Evolutionary conservation across 2,797 vertebrate species (phyloP).

Genomic region (Loris lydekkerianus): DNA sequence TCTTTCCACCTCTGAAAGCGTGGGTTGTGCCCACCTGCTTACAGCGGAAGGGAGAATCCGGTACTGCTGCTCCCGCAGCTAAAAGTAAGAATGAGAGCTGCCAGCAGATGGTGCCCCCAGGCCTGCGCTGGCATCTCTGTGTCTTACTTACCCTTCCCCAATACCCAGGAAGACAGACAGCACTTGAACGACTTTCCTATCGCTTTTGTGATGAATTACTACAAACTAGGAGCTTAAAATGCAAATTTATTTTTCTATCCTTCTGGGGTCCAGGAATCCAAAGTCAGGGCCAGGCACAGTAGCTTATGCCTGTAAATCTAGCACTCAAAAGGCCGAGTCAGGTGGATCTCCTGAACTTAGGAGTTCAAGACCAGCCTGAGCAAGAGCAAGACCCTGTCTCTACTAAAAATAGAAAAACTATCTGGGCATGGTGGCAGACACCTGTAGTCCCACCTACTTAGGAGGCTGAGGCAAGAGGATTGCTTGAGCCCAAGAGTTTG

Average conservation of each 20-base stretch:
- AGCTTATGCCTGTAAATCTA: too few species aligned
- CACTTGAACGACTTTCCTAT: neutral
- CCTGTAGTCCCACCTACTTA: too few species aligned
- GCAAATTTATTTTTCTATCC: neutral
- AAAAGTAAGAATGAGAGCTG: too few species aligned
- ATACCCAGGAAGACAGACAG: neutral
- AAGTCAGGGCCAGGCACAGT: neutral
- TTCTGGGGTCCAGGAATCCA: neutral
- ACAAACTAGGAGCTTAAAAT: neutral
- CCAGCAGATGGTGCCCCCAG: accelerated
- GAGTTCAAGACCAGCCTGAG: too few species aligned
- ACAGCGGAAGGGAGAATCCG: neutral
- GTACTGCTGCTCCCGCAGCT: too few species aligned
- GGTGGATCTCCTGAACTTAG: too few species aligned
- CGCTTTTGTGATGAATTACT: neutral
- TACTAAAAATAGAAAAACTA: too few species aligned
- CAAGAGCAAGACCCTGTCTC: too few species aligned
- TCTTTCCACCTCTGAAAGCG: neutral
- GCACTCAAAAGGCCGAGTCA: too few species aligned
- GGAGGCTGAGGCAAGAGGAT: too few species aligned
- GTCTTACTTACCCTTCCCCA: neutral
- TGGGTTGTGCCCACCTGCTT: neutral
- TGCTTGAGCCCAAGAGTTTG: too few species aligned
- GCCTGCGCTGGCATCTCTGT: accelerated
- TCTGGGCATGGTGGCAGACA: too few species aligned